Evolutionary conservation across 2,888 invertebrate genomes (phyloP), one percentile per base, ranked within the genome.

Genomic region (Helicoverpa assulta): DNA sequence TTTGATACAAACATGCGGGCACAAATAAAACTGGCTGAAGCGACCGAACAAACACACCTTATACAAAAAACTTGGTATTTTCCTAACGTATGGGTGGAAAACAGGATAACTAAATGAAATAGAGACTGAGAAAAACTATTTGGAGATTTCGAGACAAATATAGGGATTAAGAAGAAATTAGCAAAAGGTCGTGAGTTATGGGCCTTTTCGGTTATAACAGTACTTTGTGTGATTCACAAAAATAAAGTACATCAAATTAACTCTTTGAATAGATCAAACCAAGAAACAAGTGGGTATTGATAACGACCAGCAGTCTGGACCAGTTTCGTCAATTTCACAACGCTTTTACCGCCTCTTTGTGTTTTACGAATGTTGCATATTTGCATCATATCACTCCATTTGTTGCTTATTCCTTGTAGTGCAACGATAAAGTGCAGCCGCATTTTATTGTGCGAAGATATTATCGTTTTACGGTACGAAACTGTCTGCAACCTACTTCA

Each of bases 391-490:
- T 6, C 7, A 37, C 59, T 76, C 63, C 43, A 78, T 73, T 14
- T 37, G 14, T 53, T 65, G 26, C 19, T 37, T 56, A 40, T 56
- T 63, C 74, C 19, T 5, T 29, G 52, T 55, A 57, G 64, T 72
- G 78, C 70, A 78, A 69, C 73, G 78, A 70, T 83, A 81, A 85
- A 82, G 81, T 71, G 83, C 81, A 83, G 76, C 74, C 79, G 74
- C 55, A 55, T 74, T 78, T 70, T 79, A 83, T 85, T 77, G 81
- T 83, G 72, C 70, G 67, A 75, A 81, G 85, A 81, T 81, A 73
- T 80, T 87, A 87, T 86, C 85, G 71, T 73, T 78, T 76, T 78
- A 81, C 85, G 82, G 80, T 85, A 79, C 72, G 81, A 80, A 85
- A 80, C 80, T 67, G 76, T 81, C 71, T 81, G 69, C 72, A 81